Conservation (phyloP, 2,113 vertebrate genomes). For the Cavia porcellus region DNA sequence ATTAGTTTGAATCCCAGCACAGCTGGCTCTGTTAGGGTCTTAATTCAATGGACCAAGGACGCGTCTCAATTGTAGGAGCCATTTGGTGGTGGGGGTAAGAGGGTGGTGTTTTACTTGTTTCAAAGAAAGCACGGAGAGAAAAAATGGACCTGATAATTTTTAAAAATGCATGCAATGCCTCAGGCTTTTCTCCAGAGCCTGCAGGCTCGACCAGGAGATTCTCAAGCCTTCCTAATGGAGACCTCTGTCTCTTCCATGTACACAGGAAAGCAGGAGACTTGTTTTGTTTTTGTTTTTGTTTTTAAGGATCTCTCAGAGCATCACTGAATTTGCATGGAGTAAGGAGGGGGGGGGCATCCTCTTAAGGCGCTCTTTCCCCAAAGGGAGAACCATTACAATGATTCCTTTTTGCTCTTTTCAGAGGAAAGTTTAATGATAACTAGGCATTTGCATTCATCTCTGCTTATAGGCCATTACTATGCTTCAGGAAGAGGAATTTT, state of each 20-base stretch:
- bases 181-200: conserved; percentile 82
- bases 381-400: conserved; percentile 52
- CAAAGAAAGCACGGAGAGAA: conserved; percentile 62
- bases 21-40: conserved; percentile 87
- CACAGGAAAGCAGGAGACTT: conserved; percentile 66
- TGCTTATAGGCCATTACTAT: conserved; percentile 55
- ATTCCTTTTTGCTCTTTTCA: conserved; percentile 46
- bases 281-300: neutral
- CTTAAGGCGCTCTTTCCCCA: conserved; percentile 63
- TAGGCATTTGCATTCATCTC: conserved; percentile 71
- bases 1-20: conserved; percentile 89
- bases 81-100: conserved; percentile 77
- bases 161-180: conserved; percentile 80
- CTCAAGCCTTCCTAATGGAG: conserved; percentile 66
- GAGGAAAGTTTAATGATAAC: conserved; percentile 82
- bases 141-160: conserved; percentile 52
- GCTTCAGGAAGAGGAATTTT: conserved; percentile 70
- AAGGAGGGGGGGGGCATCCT: neutral
- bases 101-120: conserved; percentile 77
- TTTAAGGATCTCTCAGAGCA: conserved; percentile 36
- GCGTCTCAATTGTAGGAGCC: conserved; percentile 85
- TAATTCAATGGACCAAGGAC: conserved; percentile 87
- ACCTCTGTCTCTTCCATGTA: conserved; percentile 72
- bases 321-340: conserved; percentile 61
- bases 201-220: conserved; percentile 81